phyloP scores from a whole-genome alignment of 2,888 invertebrate genomes.

The Syrista parreyssii region DNA sequence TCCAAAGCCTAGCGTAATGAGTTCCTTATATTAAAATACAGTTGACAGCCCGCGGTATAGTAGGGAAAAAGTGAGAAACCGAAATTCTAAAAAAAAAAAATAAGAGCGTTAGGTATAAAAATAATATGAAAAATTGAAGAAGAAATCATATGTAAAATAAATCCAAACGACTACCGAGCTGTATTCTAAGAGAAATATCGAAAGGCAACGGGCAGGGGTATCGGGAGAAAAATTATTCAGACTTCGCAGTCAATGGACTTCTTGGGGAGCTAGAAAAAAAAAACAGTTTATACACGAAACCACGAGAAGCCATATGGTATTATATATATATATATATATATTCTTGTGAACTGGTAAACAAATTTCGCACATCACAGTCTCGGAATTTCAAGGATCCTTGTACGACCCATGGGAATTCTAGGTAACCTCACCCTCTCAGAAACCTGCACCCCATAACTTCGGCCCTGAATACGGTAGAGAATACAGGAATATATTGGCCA shows the following conservation, averaged over 20 bases:
- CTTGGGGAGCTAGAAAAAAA: no score
- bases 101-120: background rate
- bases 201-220: background rate
- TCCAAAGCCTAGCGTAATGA: background rate
- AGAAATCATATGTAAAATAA: background rate
- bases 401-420: background rate
- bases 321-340: no score
- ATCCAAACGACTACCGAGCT: background rate
- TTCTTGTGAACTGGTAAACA: background rate
- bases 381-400: background rate
- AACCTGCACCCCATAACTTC: background rate
- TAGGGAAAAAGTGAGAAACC: background rate
- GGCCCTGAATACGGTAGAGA: background rate
- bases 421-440: background rate
- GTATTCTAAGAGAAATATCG: background rate
- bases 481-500: background rate
- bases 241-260: no score
- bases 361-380: background rate
- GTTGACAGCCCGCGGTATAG: background rate
- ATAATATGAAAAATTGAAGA: background rate
- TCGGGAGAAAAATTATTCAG: background rate
- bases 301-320: no score
- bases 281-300: no score
- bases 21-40: background rate
- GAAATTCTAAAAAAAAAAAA: background rate